Conservation (phyloP, 2,113 vertebrate species). For the Catharus bicknelli region DNA sequence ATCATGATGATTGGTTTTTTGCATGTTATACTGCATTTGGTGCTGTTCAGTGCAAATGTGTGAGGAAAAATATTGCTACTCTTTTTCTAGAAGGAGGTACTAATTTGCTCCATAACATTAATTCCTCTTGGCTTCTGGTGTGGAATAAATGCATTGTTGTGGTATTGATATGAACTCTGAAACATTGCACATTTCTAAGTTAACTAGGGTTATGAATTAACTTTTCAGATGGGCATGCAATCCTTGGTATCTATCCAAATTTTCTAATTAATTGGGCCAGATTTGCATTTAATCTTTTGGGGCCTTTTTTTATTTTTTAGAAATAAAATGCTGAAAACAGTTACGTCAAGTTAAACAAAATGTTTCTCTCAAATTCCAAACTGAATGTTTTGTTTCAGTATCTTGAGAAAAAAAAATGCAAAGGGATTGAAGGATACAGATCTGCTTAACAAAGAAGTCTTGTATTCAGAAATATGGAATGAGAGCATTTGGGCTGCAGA, state of each 20-base stretch:
- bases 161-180: background rate
- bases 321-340: background rate
- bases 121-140: background rate
- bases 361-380: background rate
- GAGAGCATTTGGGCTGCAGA: background rate
- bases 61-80: background rate
- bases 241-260: background rate
- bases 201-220: background rate
- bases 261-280: background rate
- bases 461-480: background rate
- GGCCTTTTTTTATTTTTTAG: background rate
- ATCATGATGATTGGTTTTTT: background rate
- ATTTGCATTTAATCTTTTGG: background rate
- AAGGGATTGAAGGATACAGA: background rate
- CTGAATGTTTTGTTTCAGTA: background rate
- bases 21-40: background rate
- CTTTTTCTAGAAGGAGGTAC: background rate
- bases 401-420: background rate
- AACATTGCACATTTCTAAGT: background rate
- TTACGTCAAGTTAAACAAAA: background rate
- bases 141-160: background rate
- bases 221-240: background rate
- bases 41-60: background rate
- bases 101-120: background rate
- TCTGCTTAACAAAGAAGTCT: background rate